Base-by-base conservation (phyloP, 2,113 vertebrate genomes). In the Sula dactylatra region DNA sequence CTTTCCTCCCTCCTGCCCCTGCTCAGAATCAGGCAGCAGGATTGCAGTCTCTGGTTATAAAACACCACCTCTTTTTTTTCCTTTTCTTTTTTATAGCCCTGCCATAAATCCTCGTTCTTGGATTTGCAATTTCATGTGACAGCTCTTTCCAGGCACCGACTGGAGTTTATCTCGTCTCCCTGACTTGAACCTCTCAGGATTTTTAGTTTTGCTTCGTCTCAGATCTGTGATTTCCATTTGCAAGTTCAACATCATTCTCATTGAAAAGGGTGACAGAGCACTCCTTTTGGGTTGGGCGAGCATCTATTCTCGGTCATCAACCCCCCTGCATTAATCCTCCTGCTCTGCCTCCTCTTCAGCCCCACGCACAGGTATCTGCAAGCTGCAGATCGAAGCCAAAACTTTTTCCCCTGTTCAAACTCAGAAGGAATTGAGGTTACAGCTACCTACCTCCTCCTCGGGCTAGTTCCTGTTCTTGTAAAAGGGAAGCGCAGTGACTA, bases 81-180 rank as follows among this genome's bases (percentile, higher is more conserved):
- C n/a, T 45, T 74, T 49, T 61, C n/a, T 40, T 58, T 69, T 84
- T 49, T 9, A 27, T 78, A 86, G 85, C 27, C 92, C 50, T 95
- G 76, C 78, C 95, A 95, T 54, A 96, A 96, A 96, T 94, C 88
- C 90, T 92, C 11, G 3, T 4, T 2, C 66, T 90, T 92, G 82
- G 92, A 96, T 96, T 96, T 96, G 62, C 85, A 92, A 58, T 96
- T 96, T 93, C 90, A 93, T 80, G 59, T 90, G 93, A 94, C 93
- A 96, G 90, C 42, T 92, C 92, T 94, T 96, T 72, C 81, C 90
- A 88, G 70, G 44, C 83, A 70, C 34, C 0, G 4, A 86, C 21
- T 50, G 34, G 62, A 86, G 42, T 96, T 96, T 93, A 58, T 96
- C 85, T 83, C 2, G 0, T 82, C 87, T 83, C 55, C 64, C 50